phyloP scores from a whole-genome alignment of 2,797 vertebrate genomes.

The Odontamblyopus rebecca region DNA sequence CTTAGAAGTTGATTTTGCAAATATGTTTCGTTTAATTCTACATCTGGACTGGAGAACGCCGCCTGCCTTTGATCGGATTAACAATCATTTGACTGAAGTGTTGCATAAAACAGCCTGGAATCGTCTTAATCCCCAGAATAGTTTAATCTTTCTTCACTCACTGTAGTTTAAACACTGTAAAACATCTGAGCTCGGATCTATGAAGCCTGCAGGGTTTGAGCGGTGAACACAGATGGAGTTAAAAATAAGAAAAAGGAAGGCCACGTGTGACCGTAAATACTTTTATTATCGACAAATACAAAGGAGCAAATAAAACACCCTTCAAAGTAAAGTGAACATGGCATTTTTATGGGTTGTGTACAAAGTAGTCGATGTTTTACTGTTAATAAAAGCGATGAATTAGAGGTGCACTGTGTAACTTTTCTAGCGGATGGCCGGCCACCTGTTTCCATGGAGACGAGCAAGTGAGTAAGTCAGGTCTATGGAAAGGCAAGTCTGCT shows the following conservation, averaged over 20 bases:
- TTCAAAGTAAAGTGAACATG: not conserved
- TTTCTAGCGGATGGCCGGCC: not conserved
- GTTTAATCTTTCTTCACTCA: not conserved
- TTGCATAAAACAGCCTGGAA: constrained; percentile 7
- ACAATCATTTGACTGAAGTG: constrained; percentile 12
- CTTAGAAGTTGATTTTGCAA: too few species aligned
- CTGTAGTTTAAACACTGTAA: not conserved
- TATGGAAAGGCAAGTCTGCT: too few species aligned
- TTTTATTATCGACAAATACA: constrained; percentile 3
- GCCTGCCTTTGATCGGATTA: not conserved
- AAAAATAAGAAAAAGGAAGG: not conserved
- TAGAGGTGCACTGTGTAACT: not conserved
- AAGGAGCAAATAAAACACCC: not conserved
- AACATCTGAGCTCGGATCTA: not conserved
- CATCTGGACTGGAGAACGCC: constrained; percentile 11
- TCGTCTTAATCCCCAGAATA: not conserved
- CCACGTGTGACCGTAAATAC: not conserved
- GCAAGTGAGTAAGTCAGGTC: too few species aligned
- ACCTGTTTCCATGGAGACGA: too few species aligned
- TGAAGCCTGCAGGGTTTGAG: not conserved
- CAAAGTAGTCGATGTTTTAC: not conserved
- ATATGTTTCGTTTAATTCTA: not conserved
- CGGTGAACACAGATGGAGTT: not conserved
- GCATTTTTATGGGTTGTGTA: not conserved
- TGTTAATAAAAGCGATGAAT: not conserved